Percentiles rank a stretch among this genome's conserved stretches.
Evolutionary conservation across 2,113 vertebrate species (phyloP).

Genomic region (Hippocampus barbouri): DNA sequence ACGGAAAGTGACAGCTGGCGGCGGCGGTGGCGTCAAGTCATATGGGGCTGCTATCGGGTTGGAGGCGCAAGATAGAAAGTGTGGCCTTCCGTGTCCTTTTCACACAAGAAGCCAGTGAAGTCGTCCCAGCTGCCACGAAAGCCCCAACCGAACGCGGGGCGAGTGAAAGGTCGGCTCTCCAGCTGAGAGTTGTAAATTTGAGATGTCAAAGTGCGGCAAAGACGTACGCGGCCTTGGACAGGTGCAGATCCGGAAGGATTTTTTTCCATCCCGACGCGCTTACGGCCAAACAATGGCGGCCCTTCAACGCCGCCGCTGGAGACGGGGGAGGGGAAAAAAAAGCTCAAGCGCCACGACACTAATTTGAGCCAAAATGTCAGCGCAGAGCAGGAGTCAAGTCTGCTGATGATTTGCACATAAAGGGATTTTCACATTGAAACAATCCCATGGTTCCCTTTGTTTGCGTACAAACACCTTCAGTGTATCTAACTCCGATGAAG

Average conservation of each 20-base stretch:
- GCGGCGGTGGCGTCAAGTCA: slow-evolving; percentile 29
- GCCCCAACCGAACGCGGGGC: slow-evolving; percentile 13
- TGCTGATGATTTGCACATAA: not conserved
- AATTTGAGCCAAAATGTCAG: not conserved
- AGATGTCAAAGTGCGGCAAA: slow-evolving; percentile 55
- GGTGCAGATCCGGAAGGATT: slow-evolving; percentile 64
- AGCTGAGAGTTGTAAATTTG: slow-evolving; percentile 72
- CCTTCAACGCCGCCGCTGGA: not conserved
- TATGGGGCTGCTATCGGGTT: slow-evolving; percentile 52
- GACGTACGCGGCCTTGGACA: slow-evolving; percentile 61
- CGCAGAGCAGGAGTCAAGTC: not conserved
- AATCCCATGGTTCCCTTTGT: not conserved
- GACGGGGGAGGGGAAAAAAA: not conserved
- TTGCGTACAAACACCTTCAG: not conserved
- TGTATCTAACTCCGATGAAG: too few relatives aligned
- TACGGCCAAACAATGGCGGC: not conserved
- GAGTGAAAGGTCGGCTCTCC: slow-evolving; percentile 59
- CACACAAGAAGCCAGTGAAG: slow-evolving; percentile 53
- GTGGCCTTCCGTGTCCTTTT: slow-evolving; percentile 15
- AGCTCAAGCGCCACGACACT: not conserved
- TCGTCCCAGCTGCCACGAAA: slow-evolving; percentile 58
- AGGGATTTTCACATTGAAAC: not conserved
- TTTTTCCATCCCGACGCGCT: slow-evolving; percentile 1
- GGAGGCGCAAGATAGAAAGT: slow-evolving; percentile 33
- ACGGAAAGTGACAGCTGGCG: slow-evolving; percentile 57